Percentiles rank a stretch among this genome's conserved stretches.
Evolutionary conservation across 2,797 vertebrate genomes (phyloP).

Genomic region (Salmo trutta): DNA sequence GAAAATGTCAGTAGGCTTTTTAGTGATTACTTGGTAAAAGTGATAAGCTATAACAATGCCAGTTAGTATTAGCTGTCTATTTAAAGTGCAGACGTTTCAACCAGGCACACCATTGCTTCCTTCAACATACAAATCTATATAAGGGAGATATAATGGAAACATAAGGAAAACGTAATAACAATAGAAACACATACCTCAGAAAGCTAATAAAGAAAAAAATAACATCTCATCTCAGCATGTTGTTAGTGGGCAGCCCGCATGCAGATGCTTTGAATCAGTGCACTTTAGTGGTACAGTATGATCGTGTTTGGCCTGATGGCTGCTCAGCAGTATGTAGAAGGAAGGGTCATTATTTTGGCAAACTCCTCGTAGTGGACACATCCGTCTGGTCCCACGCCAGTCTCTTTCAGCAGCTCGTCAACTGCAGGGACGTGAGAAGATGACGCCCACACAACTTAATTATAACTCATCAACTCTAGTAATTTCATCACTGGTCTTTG

Average conservation of each 20-base stretch:
- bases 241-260: not conserved
- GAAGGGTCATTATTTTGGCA: constrained; percentile 70
- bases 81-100: not conserved
- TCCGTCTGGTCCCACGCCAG: constrained; percentile 68
- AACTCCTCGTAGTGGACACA: constrained; percentile 80
- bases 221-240: not conserved
- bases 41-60: not conserved
- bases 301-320: not conserved
- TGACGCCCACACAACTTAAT: not conserved
- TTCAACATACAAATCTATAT: not conserved
- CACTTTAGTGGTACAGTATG: not conserved
- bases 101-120: not conserved
- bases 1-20: not conserved
- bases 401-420: constrained; percentile 82
- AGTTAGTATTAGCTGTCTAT: not conserved
- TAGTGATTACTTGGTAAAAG: not conserved
- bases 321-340: constrained; percentile 61
- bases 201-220: not conserved
- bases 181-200: not conserved
- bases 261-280: not conserved
- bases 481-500: not conserved
- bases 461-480: not conserved
- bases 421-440: constrained; percentile 69
- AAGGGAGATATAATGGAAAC: not conserved
- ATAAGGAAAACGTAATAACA: not conserved